Base-by-base conservation (phyloP, 1,140 invertebrate species). In the Andricus grossulariae region DNA sequence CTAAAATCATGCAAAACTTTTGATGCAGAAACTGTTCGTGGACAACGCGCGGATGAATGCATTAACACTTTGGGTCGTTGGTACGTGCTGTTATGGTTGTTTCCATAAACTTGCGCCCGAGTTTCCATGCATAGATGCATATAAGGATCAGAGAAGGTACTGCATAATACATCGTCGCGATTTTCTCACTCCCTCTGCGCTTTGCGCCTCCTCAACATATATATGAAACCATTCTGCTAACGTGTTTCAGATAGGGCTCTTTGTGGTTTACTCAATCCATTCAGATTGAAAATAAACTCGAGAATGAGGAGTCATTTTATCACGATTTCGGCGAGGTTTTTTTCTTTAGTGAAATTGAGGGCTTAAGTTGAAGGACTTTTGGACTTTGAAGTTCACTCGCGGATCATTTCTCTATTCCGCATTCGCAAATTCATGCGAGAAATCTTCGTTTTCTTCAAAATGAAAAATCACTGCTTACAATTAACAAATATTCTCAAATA, bases 221-320 rank as follows among this genome's bases (percentile, higher is more conserved):
- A 75, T 76, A 75, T 75, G 75, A 74, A 78, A 73, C 52, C 76
- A 75, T 72, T 85, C 85, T 83, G 84, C 88, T 90, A 90, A 89
- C 88, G 86, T 83, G 87, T 89, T 90, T 90, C 87, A 86, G 83
- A 90, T 89, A 87, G 85, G 86, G 83, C 84, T 85, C 83, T 89
- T 88, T 88, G 88, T 87, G 87, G 84, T 73, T 84, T 79, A 76
- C 79, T 72, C 82, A 81, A 75, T 81, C 81, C 81, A 82, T 74
- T 78, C 80, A 87, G 83, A 90, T 91, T 91, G 89, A 91, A 91
- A 90, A 90, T 90, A 90, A 91, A 91, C 88, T 89, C 87, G 88
- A 89, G 88, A 90, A 90, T 91, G 90, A 90, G 88, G 88, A 90
- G 88, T 86, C 85, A 87, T 90, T 91, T 90, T 90, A 91, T 89